Evolutionary conservation across 2,888 invertebrate genomes (phyloP), one percentile per base, ranked within the genome.

Genomic region (Monochamus alternatus): DNA sequence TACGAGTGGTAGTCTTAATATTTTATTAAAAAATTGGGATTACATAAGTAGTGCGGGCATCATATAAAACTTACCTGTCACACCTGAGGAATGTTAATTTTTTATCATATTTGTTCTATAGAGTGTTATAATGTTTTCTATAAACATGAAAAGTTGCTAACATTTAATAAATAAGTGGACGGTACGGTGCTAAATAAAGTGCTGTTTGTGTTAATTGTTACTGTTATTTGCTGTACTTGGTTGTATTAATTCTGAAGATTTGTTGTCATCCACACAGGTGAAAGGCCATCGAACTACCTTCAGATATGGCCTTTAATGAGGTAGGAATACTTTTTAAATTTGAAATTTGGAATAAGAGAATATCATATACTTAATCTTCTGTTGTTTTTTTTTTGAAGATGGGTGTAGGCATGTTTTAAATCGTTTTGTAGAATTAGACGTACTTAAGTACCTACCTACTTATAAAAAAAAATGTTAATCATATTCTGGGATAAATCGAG

Each of bases 231-330:
- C 64, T 44, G 66, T 60, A 58, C 58, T 51, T 75, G 60, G 69
- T 47, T 60, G 14, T 60, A 69, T 60, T 43, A 47, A 51, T 62
- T 70, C 66, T 71, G 73, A 72, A 78, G 77, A 79, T 78, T 83
- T 82, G 81, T 82, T 81, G 80, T 82, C 79, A 83, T 81, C 71
- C 43, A 38, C 52, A 47, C 71, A 71, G 90, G 90, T 90, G 89
- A 90, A 90, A 89, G 89, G 90, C 89, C 90, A 89, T 90, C 86
- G 89, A 89, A 90, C 89, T 89, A 90, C 89, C 91, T 90, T 90
- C 90, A 90, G 91, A 92, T 91, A 94, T 94, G 94, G 93, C 94
- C 93, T 94, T 93, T 92, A 93, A 93, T 92, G 93, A 94, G 93
- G 94, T 94, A 89, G 91, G 92, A 90, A 75, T 60, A 32, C 38